phyloP scores from a whole-genome alignment of 2,888 invertebrate species.

The Lissocephala sabroskyi region DNA sequence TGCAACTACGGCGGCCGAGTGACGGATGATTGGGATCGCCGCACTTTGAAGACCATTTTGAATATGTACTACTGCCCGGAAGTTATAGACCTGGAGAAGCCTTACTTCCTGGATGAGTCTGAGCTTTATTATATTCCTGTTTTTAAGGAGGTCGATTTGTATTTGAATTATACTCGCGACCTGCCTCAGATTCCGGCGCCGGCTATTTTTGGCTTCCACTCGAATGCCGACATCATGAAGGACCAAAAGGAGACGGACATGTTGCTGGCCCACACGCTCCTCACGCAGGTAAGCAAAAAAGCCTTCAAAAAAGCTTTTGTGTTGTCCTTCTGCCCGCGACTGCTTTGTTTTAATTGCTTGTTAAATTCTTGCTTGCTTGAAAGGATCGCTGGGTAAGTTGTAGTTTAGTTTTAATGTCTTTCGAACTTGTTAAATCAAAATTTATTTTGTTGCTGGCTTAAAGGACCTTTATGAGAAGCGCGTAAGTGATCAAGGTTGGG shows the following conservation, averaged over 20 bases:
- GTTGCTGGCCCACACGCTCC: constrained; percentile 81
- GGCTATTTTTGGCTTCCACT: constrained; percentile 92
- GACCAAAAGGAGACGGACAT: constrained; percentile 90
- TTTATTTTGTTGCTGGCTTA: not conserved
- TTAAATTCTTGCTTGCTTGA: constrained; percentile 19
- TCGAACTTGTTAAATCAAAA: not conserved
- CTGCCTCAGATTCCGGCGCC: constrained; percentile 86
- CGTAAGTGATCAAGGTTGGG: constrained; percentile 69
- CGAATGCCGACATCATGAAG: constrained; percentile 93
- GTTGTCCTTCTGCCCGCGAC: too few relatives aligned
- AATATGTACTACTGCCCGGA: constrained; percentile 83
- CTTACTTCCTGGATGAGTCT: constrained; percentile 79
- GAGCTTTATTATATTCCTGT: constrained; percentile 83
- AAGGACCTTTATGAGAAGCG: constrained; percentile 74
- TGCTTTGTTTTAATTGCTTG: not conserved
- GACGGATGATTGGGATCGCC: constrained; percentile 95
- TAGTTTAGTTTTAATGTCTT: constrained; percentile 10
- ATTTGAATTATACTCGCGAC: constrained; percentile 78
- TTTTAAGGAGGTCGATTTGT: constrained; percentile 81
- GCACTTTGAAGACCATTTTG: constrained; percentile 87
- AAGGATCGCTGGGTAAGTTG: constrained; percentile 73
- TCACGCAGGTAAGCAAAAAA: constrained; percentile 81
- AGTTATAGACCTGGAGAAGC: constrained; percentile 77
- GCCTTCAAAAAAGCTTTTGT: too few relatives aligned
- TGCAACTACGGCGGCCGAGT: constrained; percentile 97